Conservation (phyloP, 2,113 vertebrate species). For the Pluvianellus socialis region DNA sequence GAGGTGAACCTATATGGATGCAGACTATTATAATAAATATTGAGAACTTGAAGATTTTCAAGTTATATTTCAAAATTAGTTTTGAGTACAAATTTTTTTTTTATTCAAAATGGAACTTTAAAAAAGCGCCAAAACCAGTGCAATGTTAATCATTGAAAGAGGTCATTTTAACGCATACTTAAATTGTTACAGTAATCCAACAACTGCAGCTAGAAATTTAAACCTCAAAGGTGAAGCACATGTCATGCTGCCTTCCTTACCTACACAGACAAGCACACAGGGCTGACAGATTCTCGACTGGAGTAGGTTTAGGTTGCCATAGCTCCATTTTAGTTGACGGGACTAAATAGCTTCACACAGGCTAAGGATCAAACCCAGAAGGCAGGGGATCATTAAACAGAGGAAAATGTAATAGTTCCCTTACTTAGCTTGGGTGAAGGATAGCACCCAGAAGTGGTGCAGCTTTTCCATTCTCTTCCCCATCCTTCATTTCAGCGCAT, state of each 20-base stretch:
- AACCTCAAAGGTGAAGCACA: neutral
- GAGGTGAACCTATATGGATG: neutral
- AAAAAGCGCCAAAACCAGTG: neutral
- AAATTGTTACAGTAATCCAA: neutral
- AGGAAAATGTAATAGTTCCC: neutral
- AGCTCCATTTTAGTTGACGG: neutral
- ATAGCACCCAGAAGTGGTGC: neutral
- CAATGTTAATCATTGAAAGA: neutral
- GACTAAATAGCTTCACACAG: neutral
- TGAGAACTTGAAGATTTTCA: neutral
- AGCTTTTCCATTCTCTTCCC: neutral
- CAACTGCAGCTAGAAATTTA: neutral
- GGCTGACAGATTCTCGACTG: neutral
- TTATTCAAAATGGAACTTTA: neutral
- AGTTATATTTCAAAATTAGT: neutral
- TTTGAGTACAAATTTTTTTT: neutral
- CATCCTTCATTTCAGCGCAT: neutral
- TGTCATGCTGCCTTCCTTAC: neutral
- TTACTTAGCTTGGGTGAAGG: neutral
- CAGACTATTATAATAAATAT: neutral
- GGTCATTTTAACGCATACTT: neutral
- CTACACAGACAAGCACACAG: rapidly evolving
- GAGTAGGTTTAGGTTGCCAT: neutral
- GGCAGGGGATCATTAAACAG: neutral
- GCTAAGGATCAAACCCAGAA: neutral